Conservation (phyloP, 2,888 invertebrate species). For the Tipula unca region DNA sequence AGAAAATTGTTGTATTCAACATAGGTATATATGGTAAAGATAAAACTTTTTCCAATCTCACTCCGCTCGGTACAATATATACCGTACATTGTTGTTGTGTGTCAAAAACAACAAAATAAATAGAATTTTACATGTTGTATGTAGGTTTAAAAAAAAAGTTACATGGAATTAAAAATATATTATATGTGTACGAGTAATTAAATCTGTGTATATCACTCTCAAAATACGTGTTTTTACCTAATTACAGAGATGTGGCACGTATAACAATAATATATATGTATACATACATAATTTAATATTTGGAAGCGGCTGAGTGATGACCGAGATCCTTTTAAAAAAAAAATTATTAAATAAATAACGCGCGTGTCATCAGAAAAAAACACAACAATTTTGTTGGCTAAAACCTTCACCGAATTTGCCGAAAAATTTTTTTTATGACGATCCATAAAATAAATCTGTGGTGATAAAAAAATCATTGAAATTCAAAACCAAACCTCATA, state of each 20-base stretch:
- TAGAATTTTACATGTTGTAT: not conserved
- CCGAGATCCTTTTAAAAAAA: too few relatives aligned
- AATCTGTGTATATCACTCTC: not conserved
- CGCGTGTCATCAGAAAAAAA: not conserved
- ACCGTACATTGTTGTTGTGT: not conserved
- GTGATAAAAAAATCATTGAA: not conserved
- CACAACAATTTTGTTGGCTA: not conserved
- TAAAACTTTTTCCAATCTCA: not conserved
- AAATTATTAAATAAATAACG: not conserved
- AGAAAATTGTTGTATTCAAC: not conserved
- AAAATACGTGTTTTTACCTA: not conserved
- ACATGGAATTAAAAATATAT: not conserved
- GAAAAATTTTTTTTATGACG: not conserved
- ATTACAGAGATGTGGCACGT: not conserved
- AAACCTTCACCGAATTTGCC: not conserved
- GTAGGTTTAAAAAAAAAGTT: not conserved
- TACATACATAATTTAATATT: too few relatives aligned
- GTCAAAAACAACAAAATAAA: not conserved
- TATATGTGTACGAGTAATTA: not conserved
- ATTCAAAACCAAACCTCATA: slow-evolving; percentile 14
- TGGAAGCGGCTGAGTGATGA: too few relatives aligned
- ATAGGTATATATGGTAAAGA: not conserved
- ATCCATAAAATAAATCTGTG: not conserved
- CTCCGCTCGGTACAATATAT: not conserved
- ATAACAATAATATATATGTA: too few relatives aligned